Evolutionary conservation across 2,888 invertebrate species (phyloP), one percentile per base, ranked within the genome.

Genomic region (Drosophila hamatofila): DNA sequence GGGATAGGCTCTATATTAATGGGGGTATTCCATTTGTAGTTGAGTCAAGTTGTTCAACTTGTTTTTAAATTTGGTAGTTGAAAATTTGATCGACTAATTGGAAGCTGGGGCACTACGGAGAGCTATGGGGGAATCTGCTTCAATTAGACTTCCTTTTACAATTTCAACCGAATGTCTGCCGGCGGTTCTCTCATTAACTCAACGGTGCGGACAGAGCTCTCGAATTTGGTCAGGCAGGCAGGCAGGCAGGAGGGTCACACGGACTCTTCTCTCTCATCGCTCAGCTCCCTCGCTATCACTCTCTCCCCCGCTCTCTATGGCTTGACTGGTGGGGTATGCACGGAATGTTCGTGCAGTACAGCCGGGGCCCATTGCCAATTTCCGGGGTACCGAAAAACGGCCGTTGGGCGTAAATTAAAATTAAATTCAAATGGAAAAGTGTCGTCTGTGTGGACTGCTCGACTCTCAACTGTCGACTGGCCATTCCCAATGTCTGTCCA

Each of bases 401-500:
- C 82, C 85, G 76, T 84, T 89, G 82, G 89, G 88, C 89, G 89
- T 88, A 85, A 85, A 85, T 85, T 89, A 88, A 85, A 85, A 90
- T 85, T 88, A 85, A 85, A 90, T 89, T 85, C 90, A 90, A 89
- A 85, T 90, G 89, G 89, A 86, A 89, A 86, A 86, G 83, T 88
- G 90, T 85, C 90, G 86, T 72, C 41, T 37, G 54, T 49, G 46
- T 3, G 44, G 37, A 41, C 61, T 71, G 80, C 12, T 54, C 37
- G 37, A 58, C 58, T 48, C 37, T 6, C 58, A 16, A 79, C 54
- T 72, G 80, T 54, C 37, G 48, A 58, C 58, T 58, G 57, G 41
- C 42, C 56, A 56, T 30, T 30, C 14, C 21, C 55, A 49, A 42
- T 2, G 30, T 46, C 48, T 35, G 48, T 21, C 37, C 3, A 12